Evolutionary conservation across 2,797 vertebrate genomes (phyloP).

Genomic region (Cyclopterus lumpus): DNA sequence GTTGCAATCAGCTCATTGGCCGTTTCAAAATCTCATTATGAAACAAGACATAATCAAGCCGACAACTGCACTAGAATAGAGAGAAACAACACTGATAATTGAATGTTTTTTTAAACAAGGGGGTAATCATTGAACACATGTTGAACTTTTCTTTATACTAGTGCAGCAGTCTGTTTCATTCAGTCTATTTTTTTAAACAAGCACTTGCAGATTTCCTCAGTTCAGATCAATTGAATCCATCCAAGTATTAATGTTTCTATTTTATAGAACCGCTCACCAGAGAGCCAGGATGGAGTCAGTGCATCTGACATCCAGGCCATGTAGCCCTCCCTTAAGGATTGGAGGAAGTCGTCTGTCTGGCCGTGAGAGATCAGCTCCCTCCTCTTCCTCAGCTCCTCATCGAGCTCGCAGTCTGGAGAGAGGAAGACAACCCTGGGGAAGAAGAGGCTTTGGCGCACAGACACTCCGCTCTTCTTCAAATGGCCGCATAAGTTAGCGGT

Average conservation of each 20-base stretch:
- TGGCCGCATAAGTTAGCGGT: conserved; percentile 72
- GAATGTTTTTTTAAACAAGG: background rate
- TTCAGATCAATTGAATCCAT: background rate
- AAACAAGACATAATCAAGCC: background rate
- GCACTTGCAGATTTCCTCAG: background rate
- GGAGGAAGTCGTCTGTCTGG: conserved; percentile 77
- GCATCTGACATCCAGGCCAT: conserved; percentile 80
- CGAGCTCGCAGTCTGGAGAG: conserved; percentile 78
- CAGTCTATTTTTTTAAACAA: background rate
- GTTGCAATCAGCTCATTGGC: background rate
- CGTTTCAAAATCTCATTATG: background rate
- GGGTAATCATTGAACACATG: background rate
- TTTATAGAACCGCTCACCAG: conserved; percentile 69
- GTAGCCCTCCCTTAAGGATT: conserved; percentile 80
- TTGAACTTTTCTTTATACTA: background rate
- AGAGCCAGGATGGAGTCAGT: conserved; percentile 83
- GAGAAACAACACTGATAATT: background rate
- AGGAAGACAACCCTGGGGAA: conserved; percentile 81
- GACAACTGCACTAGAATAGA: background rate
- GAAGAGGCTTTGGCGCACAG: conserved; percentile 73
- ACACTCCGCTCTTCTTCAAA: conserved; percentile 76
- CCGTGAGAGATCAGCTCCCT: conserved; percentile 77
- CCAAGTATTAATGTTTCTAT: background rate
- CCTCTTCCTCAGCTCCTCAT: conserved; percentile 76
- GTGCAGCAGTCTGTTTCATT: background rate